Base-by-base conservation (phyloP, 1,140 invertebrate species). In the Eubasilissa regina region DNA sequence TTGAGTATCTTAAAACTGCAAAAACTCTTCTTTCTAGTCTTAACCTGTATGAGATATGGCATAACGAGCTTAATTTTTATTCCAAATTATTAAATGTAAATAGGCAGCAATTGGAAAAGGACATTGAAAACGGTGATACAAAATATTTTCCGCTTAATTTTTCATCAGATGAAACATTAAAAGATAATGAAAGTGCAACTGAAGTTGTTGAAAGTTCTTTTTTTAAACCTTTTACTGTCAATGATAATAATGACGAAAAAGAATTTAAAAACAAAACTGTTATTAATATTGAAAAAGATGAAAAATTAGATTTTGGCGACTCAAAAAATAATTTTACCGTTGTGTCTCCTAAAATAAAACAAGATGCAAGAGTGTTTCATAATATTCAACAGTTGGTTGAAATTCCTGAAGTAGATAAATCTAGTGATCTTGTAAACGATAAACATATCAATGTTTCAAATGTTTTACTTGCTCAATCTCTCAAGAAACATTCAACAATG, bases 401-500 rank as follows among this genome's bases (percentile, higher is more conserved):
- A 64, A 64, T 4, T 12, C 25, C 15, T 70, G 43, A 55, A 47
- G 10, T 68, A 47, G 15, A 47, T 48, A 81, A 35, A 35, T 3
- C 1, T 35, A 35, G 25, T 35, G 25, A 35, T 35, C 25, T 35
- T 35, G 25, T 35, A 35, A 35, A 1, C 25, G 6, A 66, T 44
- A 83, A 84, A 64, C 80, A 84, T 70, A 76, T 75, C 73, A 79
- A 79, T 8, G 68, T 11, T 21, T 79, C 62, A 81, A 84, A 6
- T 86, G 77, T 86, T 47, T 86, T 84, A 78, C 83, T 89, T 72
- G 87, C 85, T 21, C 84, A 81, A 13, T 87, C 87, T 19, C 83
- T 89, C 43, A 88, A 87, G 77, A 89, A 87, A 85, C 87, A 88
- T 79, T 85, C 87, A 19, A 83, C 83, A 64, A 62, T 89, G 3